Evolutionary conservation across 2,888 invertebrate genomes (phyloP).

Genomic region (Luperina nickerlii): DNA sequence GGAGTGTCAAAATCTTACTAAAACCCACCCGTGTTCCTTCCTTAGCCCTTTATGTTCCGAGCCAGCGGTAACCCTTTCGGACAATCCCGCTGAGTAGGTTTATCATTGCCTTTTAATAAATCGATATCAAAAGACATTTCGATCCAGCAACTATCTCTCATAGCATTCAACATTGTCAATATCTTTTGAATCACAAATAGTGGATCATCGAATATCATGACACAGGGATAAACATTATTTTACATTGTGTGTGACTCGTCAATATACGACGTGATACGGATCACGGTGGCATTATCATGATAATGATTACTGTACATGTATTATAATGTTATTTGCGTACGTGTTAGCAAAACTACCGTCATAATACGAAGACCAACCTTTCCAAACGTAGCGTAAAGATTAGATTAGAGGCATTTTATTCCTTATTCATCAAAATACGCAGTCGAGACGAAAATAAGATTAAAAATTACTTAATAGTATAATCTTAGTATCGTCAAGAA

Average conservation of each 20-base stretch:
- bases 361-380: neutral
- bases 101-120: neutral
- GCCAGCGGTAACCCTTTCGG: too few relatives aligned
- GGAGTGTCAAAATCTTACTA: too few relatives aligned
- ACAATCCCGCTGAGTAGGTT: too few relatives aligned
- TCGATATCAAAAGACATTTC: neutral
- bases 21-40: too few relatives aligned
- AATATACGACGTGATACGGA: slow-evolving; percentile 31
- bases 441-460: slow-evolving; percentile 41
- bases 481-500: slow-evolving; percentile 12
- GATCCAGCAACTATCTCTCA: too few relatives aligned
- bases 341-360: slow-evolving; percentile 11
- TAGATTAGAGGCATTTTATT: slow-evolving; percentile 20
- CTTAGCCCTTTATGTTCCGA: too few relatives aligned
- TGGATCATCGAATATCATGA: neutral
- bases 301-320: slow-evolving; percentile 8
- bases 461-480: slow-evolving; percentile 10
- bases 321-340: slow-evolving; percentile 1
- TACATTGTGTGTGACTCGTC: neutral
- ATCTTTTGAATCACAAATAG: neutral
- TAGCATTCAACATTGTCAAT: neutral
- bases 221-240: neutral
- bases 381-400: slow-evolving; percentile 33
- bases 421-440: slow-evolving; percentile 17
- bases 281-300: slow-evolving; percentile 21